Conservation (phyloP, 2,888 invertebrate genomes). For the Leptinotarsa juncta region DNA sequence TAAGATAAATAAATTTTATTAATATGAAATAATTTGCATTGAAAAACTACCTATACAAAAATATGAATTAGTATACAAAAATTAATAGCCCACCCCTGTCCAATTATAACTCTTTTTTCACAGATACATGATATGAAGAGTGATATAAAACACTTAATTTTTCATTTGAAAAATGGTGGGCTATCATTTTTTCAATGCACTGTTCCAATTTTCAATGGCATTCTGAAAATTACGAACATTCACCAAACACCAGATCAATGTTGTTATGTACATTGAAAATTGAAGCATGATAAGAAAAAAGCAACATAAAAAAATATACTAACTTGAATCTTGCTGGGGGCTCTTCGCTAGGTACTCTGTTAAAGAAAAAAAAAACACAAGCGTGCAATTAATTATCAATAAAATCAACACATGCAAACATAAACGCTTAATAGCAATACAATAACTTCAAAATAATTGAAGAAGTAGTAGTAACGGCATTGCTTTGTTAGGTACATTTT, state of each 20-base stretch:
- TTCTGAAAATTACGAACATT: background rate
- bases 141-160: background rate
- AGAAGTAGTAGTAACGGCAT: no score
- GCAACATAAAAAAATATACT: constrained; percentile 50
- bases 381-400: constrained; percentile 46
- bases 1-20: no score
- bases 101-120: no score
- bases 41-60: no score
- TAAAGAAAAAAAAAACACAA: constrained; percentile 59
- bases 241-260: background rate
- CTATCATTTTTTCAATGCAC: background rate
- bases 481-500: no score
- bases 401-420: constrained; percentile 18
- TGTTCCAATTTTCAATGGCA: background rate
- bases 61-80: no score
- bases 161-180: background rate
- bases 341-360: constrained; percentile 62
- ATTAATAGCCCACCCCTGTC: no score
- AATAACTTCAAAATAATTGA: no score
- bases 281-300: constrained; percentile 8
- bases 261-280: background rate
- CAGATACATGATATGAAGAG: no score
- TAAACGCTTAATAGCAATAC: constrained; percentile 22
- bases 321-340: constrained; percentile 60
- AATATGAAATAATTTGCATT: no score